Evolutionary conservation across 1,140 invertebrate genomes (phyloP), one percentile per base, ranked within the genome.

Genomic region (Protaetia brevitarsis): DNA sequence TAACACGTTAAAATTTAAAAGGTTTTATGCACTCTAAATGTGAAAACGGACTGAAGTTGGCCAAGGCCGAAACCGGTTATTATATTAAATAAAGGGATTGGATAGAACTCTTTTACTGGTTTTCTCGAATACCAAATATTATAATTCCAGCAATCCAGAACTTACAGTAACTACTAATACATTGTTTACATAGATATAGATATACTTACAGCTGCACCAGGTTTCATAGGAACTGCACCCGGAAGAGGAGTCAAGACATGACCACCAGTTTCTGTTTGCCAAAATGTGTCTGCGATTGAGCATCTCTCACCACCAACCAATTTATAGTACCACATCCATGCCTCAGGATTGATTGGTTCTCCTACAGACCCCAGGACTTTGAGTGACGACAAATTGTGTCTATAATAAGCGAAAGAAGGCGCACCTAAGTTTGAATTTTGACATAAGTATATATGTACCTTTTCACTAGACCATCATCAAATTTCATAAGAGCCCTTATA

Each of bases 241-340:
- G 97, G 97, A 26, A 99, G 79, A 27, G 96, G 94, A 37, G 96
- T 97, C 1, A 99, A 86, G 1, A 98, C 93, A 81, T 95, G 93
- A 1, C 93, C 93, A 7, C 96, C 96, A 21, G 97, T 99, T 84
- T 99, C 97, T 1, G 97, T 99, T 81, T 99, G 97, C 96, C 97
- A 99, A 80, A 97, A 99, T 1, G 97, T 99, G 75, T 99, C 97
- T 0, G 94, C 93, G 75, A 99, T 94, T 56, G 95, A 93, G 77
- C 91, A 93, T 64, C 85, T 87, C 56, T 86, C 85, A 62, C 87
- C 83, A 3, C 96, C 96, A 1, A 98, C 88, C 3, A 93, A 76
- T 68, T 88, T 87, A 79, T 98, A 91, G 79, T 97, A 98, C 97
- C 97, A 99, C 11, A 94, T 76, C 97, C 97, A 99, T 1, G 97